Conservation (phyloP, 2,797 vertebrate genomes). For the Spheniscus humboldti region DNA sequence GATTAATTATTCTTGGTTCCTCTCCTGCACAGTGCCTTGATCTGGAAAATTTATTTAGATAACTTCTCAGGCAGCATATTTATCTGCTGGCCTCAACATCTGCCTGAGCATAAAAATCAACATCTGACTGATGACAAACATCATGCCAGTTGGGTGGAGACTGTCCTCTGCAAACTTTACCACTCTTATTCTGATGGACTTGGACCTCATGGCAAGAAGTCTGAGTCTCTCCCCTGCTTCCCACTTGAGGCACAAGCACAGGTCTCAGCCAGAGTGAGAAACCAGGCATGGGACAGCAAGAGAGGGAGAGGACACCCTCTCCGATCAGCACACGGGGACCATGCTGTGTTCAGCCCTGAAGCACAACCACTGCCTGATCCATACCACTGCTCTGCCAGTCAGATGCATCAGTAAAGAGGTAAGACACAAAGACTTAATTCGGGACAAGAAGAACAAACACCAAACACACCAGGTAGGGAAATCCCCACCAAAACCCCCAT, state of each 20-base stretch:
- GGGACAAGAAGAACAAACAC: not conserved
- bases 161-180: not conserved
- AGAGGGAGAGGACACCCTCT: not conserved
- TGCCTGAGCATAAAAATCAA: not conserved
- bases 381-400: not conserved
- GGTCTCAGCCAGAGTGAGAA: not conserved
- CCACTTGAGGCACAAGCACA: not conserved
- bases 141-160: not conserved
- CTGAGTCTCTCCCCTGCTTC: not conserved
- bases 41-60: slow-evolving; percentile 21
- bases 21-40: not conserved
- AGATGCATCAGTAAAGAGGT: not conserved
- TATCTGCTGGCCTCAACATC: slow-evolving; percentile 12
- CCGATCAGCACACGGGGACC: not conserved
- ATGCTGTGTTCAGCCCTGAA: not conserved
- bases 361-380: not conserved
- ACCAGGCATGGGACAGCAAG: not conserved
- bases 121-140: not conserved
- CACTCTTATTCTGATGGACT: not conserved
- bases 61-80: not conserved
- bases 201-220: not conserved
- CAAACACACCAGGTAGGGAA: not conserved
- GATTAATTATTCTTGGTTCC: slow-evolving; percentile 23
- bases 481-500: not conserved
- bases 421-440: not conserved